phyloP scores from a whole-genome alignment of 2,797 vertebrate species.

The Moxostoma hubbsi region DNA sequence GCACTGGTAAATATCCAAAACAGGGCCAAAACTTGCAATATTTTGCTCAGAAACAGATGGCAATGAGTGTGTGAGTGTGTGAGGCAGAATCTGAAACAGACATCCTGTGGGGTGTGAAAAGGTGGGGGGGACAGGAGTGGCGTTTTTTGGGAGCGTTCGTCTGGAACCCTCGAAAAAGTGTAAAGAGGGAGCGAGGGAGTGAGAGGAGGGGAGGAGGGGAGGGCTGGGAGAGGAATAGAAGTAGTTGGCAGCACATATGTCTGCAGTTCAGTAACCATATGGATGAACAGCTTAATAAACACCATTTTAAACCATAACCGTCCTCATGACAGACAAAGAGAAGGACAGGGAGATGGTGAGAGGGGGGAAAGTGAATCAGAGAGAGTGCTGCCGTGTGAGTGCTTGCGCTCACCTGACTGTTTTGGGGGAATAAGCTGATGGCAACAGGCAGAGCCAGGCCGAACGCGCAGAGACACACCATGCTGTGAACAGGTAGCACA shows the following conservation, averaged over 20 bases:
- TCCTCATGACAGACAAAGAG: constrained; percentile 53
- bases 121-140: constrained; percentile 72
- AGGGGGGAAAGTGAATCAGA: constrained; percentile 9
- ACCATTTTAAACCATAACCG: constrained; percentile 62
- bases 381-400: constrained; percentile 13
- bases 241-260: constrained; percentile 65
- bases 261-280: constrained; percentile 65
- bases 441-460: constrained; percentile 90
- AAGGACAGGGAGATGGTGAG: constrained; percentile 21
- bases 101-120: constrained; percentile 82
- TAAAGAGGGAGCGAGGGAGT: constrained; percentile 69
- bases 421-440: constrained; percentile 96
- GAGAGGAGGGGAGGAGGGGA: constrained; percentile 74
- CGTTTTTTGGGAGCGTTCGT: constrained; percentile 71
- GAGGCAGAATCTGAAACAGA: constrained; percentile 77
- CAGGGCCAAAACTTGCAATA: constrained; percentile 77
- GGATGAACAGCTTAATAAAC: constrained; percentile 65
- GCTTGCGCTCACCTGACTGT: constrained; percentile 84
- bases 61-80: constrained; percentile 58
- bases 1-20: constrained; percentile 76
- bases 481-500: constrained; percentile 86
- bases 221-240: constrained; percentile 55
- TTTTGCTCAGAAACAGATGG: constrained; percentile 84
- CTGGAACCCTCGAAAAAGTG: constrained; percentile 74
- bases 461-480: constrained; percentile 90